These are phyloP conservation scores for Noctua janthina DNA, from an alignment of 2,888 invertebrate species.

Conservation along the genomic window DNA sequence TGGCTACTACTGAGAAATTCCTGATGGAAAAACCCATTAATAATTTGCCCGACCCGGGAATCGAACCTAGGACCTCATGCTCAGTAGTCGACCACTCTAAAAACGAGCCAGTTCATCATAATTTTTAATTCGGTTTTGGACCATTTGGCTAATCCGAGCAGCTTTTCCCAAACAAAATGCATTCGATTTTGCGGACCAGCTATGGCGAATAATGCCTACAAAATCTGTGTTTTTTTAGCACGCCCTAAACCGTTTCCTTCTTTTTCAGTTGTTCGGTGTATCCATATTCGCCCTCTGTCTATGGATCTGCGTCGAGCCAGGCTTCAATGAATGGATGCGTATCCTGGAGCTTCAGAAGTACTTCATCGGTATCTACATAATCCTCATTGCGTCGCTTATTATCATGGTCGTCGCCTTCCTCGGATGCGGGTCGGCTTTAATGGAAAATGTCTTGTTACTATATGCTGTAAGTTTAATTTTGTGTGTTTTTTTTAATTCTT, in stretches of 20 bases:
- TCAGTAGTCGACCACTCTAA: too few species aligned
- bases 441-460: conserved; percentile 93
- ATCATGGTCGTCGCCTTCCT: conserved; percentile 95
- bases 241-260: neutral
- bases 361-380: conserved; percentile 96
- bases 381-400: conserved; percentile 93
- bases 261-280: conserved; percentile 93
- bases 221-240: neutral
- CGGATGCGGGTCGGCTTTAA: conserved; percentile 95
- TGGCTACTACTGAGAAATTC: too few species aligned
- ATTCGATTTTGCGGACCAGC: neutral
- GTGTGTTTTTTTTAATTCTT: neutral
- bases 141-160: neutral
- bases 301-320: conserved; percentile 95
- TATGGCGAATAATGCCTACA: neutral
- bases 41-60: too few species aligned
- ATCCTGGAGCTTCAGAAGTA: conserved; percentile 94
- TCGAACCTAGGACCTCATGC: too few species aligned
- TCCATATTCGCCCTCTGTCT: conserved; percentile 94
- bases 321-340: conserved; percentile 95
- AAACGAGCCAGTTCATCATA: too few species aligned
- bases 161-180: neutral
- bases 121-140: too few species aligned
- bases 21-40: too few species aligned
- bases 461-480: conserved; percentile 91